Conservation (phyloP, 2,113 vertebrate genomes). For the Eurypyga helias region DNA sequence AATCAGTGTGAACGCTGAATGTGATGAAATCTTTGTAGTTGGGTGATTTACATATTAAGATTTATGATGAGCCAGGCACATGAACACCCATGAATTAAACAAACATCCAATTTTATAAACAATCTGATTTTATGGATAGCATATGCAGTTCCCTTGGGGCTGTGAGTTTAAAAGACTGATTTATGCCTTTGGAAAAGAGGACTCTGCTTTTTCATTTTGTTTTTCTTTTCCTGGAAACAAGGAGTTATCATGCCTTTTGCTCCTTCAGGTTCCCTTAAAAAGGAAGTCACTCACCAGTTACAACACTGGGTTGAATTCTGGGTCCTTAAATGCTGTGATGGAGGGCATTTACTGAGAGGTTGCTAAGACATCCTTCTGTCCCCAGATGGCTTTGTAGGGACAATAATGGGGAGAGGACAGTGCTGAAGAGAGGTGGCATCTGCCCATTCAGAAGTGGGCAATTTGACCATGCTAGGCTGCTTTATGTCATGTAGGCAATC, state of each 20-base stretch:
- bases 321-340: background rate
- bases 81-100: background rate
- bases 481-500: background rate
- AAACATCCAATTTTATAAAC: constrained; percentile 22
- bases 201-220: background rate
- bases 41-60: background rate
- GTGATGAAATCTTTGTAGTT: background rate
- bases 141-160: background rate
- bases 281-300: background rate
- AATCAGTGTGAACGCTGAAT: background rate
- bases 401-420: background rate
- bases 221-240: background rate
- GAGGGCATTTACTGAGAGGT: background rate
- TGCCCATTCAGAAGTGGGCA: background rate
- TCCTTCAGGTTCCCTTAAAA: background rate
- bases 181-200: background rate
- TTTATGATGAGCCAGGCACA: constrained; percentile 3
- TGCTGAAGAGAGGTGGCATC: background rate
- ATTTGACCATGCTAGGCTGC: background rate
- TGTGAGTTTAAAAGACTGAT: constrained; percentile 9
- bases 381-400: background rate
- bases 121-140: background rate
- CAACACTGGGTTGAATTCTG: background rate
- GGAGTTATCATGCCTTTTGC: background rate
- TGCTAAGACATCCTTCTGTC: background rate